A percentile compares a stretch with the other conserved stretches of the same genome.
Conservation (phyloP, 2,113 vertebrate species). For the Microcebus tavaratra region DNA sequence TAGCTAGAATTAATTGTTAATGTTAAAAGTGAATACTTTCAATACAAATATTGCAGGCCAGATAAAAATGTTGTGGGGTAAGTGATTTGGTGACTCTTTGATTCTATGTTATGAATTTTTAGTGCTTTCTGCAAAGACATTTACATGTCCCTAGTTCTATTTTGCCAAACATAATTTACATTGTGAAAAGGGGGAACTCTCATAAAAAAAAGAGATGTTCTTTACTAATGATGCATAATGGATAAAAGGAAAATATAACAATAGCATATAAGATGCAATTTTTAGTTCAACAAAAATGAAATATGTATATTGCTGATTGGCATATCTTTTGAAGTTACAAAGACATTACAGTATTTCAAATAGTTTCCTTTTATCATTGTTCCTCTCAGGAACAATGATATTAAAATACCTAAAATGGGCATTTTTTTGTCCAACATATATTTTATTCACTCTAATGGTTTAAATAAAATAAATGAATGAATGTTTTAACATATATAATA, state of each 20-base stretch:
- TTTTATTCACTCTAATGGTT: neutral
- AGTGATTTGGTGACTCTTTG: neutral
- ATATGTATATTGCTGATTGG: neutral
- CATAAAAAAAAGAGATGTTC: neutral
- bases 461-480: neutral
- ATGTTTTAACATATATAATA: neutral
- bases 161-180: neutral
- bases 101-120: neutral
- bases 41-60: neutral
- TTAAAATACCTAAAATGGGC: neutral
- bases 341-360: neutral
- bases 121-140: neutral
- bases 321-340: constrained; percentile 15
- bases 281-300: neutral
- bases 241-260: neutral
- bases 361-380: neutral
- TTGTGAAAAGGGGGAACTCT: neutral
- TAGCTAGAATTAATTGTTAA: neutral
- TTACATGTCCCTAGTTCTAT: neutral
- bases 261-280: neutral
- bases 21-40: neutral
- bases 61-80: neutral
- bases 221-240: neutral
- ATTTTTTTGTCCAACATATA: neutral
- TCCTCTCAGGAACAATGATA: neutral